phyloP scores from a whole-genome alignment of 2,797 vertebrate species.

The Macropus fuliginosus region DNA sequence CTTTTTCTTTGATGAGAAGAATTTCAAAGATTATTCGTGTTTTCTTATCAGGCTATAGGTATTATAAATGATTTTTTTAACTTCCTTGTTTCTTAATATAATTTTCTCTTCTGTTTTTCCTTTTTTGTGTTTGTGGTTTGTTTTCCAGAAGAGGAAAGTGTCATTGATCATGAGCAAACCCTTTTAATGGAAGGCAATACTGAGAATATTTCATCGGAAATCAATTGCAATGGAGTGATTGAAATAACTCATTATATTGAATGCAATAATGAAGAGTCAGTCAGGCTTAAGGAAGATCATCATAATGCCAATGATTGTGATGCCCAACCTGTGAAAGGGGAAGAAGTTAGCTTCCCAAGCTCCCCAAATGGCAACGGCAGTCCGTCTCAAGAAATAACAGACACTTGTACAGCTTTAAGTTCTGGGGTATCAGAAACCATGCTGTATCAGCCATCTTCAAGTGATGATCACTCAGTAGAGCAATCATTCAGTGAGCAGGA shows the following conservation, averaged over 20 bases:
- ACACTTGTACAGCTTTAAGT: conserved; percentile 80
- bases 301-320: conserved; percentile 86
- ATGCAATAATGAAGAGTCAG: conserved; percentile 75
- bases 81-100: conserved; percentile 33
- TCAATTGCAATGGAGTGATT: conserved; percentile 90
- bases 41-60: conserved; percentile 48
- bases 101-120: conserved; percentile 40
- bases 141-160: conserved; percentile 83
- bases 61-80: conserved; percentile 52
- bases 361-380: conserved; percentile 81
- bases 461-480: conserved; percentile 23
- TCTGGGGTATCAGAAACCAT: conserved; percentile 80
- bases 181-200: conserved; percentile 71
- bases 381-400: conserved; percentile 78
- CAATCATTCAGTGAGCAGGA: conserved; percentile 72
- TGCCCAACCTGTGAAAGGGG: conserved; percentile 67
- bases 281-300: conserved; percentile 83
- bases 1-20: conserved; percentile 54
- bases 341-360: conserved; percentile 71
- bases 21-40: conserved; percentile 35
- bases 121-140: conserved; percentile 62
- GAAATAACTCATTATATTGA: conserved; percentile 77
- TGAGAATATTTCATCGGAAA: conserved; percentile 80
- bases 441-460: conserved; percentile 79
- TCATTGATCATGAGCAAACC: conserved; percentile 81